A percentile compares a stretch with the other conserved stretches of the same genome.
Evolutionary conservation across 2,113 vertebrate species (phyloP).

Genomic region (Paratilapia polleni): DNA sequence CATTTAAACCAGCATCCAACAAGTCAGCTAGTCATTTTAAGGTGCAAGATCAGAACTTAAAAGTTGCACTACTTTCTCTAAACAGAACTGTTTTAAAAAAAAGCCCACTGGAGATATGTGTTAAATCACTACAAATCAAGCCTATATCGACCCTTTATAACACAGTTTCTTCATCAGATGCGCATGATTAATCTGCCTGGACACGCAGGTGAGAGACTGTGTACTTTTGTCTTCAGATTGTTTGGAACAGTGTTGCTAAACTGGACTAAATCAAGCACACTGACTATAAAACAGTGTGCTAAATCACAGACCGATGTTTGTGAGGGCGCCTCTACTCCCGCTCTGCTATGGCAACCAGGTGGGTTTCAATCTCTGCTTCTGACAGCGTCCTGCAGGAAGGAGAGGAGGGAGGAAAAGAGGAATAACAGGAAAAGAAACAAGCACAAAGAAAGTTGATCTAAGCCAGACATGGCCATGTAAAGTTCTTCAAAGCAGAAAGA

Average conservation of each 20-base stretch:
- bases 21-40: neutral
- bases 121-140: neutral
- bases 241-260: neutral
- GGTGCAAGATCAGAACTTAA: neutral
- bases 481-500: neutral
- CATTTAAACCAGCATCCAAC: neutral
- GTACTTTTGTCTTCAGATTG: neutral
- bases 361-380: constrained; percentile 75
- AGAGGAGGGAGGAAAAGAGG: neutral
- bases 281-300: neutral
- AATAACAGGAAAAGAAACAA: neutral
- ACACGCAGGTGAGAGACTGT: neutral
- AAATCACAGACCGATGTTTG: neutral
- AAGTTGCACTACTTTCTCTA: neutral
- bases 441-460: neutral
- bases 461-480: neutral
- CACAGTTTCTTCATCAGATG: neutral
- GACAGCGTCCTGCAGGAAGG: constrained; percentile 67
- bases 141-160: neutral
- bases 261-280: neutral
- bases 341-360: constrained; percentile 80
- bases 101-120: neutral
- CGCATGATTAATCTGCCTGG: neutral
- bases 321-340: constrained; percentile 67
- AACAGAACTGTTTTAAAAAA: neutral